A percentile compares a stretch with the other conserved stretches of the same genome.
Evolutionary conservation across 2,888 invertebrate genomes (phyloP).

Genomic region (Chromoteleia sp.): DNA sequence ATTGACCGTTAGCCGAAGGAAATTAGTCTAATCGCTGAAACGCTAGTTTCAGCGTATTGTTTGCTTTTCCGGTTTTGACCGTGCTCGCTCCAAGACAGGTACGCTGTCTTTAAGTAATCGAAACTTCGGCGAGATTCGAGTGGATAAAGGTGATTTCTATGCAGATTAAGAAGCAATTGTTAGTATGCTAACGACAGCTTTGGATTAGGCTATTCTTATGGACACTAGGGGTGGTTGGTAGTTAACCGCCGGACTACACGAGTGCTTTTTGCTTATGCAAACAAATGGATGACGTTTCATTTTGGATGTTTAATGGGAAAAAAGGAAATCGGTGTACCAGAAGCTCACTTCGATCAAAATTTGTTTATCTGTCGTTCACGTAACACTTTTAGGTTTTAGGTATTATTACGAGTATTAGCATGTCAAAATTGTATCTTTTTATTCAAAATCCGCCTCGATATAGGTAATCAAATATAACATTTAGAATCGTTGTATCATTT

Average conservation of each 20-base stretch:
- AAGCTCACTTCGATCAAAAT: no score
- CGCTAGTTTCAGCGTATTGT: no score
- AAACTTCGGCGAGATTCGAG: background rate
- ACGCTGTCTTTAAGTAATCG: constrained; percentile 25
- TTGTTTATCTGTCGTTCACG: no score
- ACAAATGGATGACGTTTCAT: no score
- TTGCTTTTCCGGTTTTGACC: constrained; percentile 2
- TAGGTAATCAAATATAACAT: no score
- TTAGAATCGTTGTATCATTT: no score
- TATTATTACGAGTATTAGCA: no score
- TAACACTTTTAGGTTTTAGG: no score
- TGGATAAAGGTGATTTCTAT: constrained; percentile 41
- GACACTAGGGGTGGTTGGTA: background rate
- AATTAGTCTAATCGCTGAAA: constrained; percentile 55
- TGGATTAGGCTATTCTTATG: constrained; percentile 15
- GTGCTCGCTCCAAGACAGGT: constrained; percentile 2
- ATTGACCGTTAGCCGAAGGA: constrained; percentile 66
- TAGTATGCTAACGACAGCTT: constrained; percentile 47
- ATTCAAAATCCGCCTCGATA: no score
- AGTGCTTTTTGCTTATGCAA: constrained; percentile 13
- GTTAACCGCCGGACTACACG: constrained; percentile 20
- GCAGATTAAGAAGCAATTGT: constrained; percentile 59
- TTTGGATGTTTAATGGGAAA: no score
- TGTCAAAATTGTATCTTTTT: no score
- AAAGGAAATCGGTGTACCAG: no score